phyloP scores from a whole-genome alignment of 2,113 vertebrate species.

The Sorex fumeus region DNA sequence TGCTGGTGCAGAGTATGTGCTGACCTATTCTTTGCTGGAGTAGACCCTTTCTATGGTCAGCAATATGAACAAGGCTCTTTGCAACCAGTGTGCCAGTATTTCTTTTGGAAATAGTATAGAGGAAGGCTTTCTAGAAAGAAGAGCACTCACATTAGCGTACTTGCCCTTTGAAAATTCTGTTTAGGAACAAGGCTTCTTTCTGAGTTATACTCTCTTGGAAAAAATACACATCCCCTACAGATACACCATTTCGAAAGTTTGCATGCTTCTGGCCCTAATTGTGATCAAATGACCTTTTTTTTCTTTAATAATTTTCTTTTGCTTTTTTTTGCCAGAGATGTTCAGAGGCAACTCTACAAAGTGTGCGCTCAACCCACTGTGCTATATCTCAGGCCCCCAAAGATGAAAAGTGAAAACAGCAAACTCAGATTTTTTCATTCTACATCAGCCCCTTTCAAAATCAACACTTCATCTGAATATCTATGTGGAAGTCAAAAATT shows the following conservation, averaged over 20 bases:
- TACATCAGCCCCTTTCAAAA: neutral
- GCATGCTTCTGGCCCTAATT: neutral
- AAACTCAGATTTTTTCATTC: neutral
- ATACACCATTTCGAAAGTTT: neutral
- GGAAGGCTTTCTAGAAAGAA: neutral
- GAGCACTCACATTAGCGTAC: neutral
- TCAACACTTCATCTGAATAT: neutral
- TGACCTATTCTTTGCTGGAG: neutral
- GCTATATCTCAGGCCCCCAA: neutral
- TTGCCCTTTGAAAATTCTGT: neutral
- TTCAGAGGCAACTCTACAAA: too few species aligned
- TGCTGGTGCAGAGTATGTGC: neutral
- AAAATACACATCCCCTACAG: neutral
- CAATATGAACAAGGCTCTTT: neutral
- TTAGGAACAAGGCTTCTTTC: neutral
- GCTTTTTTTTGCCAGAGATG: too few species aligned
- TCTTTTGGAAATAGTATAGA: neutral
- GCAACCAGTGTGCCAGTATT: neutral
- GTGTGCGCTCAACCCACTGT: too few species aligned
- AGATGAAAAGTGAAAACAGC: neutral
- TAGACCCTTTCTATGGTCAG: neutral
- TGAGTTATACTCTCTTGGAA: neutral
- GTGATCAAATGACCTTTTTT: neutral
- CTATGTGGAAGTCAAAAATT: neutral
- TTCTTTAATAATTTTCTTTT: too few species aligned